Evolutionary conservation across 2,113 vertebrate genomes (phyloP).

Genomic region (Lampris megalopsis): DNA sequence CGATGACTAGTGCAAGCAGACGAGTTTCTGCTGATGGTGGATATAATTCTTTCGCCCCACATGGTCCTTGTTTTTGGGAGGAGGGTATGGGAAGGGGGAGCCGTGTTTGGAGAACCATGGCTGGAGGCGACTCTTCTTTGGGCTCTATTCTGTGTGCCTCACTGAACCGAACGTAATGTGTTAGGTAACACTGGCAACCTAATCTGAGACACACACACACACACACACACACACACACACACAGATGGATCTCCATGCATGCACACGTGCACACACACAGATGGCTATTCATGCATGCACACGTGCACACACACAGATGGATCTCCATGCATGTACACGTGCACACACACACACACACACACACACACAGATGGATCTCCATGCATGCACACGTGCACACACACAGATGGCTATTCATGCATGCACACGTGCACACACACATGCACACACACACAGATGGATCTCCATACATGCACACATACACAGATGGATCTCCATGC

Average conservation of each 20-base stretch:
- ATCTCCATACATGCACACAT: conserved; percentile 6
- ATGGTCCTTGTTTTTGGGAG: background rate
- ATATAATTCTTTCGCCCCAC: conserved; percentile 2
- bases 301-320: background rate
- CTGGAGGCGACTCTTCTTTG: conserved; percentile 15
- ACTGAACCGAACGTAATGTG: conserved; percentile 28
- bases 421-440: background rate
- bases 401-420: background rate
- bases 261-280: conserved; percentile 7
- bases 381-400: background rate
- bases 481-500: too few relatives aligned
- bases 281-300: background rate
- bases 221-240: conserved; percentile 5
- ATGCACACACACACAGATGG: background rate
- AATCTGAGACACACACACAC: conserved; percentile 2
- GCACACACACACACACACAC: conserved; percentile 5
- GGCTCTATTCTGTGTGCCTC: background rate
- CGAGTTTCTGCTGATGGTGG: conserved; percentile 31
- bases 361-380: background rate
- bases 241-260: background rate
- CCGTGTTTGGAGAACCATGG: background rate
- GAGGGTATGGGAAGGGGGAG: background rate
- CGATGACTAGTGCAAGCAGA: conserved; percentile 28
- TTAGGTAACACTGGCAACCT: conserved; percentile 7
- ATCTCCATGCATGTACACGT: too few relatives aligned